Conservation (phyloP, 2,113 vertebrate species). For the Cyprinus carpio region DNA sequence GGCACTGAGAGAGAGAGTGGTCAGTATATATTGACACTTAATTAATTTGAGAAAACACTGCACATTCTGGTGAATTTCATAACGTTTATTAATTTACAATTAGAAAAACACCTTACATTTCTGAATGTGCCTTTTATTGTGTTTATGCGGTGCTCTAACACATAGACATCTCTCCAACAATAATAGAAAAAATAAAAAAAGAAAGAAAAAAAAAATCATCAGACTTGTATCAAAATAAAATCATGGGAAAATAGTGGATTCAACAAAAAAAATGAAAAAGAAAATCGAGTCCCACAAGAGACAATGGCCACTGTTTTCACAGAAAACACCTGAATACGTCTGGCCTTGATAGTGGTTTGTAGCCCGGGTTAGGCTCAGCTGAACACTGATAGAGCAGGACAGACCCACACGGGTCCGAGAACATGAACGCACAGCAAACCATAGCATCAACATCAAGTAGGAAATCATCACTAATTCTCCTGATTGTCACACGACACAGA, state of each 20-base stretch:
- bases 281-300: conserved; percentile 78
- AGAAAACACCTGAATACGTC: conserved; percentile 73
- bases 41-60: not conserved
- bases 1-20: not conserved
- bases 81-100: conserved; percentile 63
- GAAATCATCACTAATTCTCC: conserved; percentile 10
- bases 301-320: conserved; percentile 78
- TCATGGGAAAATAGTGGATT: conserved; percentile 37
- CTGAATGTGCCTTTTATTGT: conserved; percentile 41
- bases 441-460: not conserved
- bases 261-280: conserved; percentile 49
- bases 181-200: conserved; percentile 47
- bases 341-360: conserved; percentile 59
- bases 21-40: not conserved
- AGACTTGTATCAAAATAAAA: conserved; percentile 69
- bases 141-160: conserved; percentile 56
- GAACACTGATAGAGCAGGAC: conserved; percentile 59
- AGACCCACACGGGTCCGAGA: conserved; percentile 1
- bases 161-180: conserved; percentile 61
- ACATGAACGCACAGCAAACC: conserved; percentile 3
- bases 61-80: not conserved
- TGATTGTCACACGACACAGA: conserved; percentile 49
- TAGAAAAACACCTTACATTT: conserved; percentile 57
- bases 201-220: conserved; percentile 36
- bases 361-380: conserved; percentile 44